Conservation (phyloP, 2,888 invertebrate species). For the Aquatica leii region DNA sequence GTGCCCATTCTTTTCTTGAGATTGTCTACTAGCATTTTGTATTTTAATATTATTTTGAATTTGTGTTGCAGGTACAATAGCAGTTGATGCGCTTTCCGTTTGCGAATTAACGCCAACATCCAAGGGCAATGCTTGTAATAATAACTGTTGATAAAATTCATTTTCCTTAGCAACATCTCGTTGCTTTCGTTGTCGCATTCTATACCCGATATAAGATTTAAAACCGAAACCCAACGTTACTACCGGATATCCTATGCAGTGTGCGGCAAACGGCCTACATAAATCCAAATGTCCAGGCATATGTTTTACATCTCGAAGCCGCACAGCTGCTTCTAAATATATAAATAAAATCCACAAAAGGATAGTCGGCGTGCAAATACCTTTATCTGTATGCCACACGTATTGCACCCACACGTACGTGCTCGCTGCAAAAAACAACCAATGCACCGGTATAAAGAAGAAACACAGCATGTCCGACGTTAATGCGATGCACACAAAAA, state of each 20-base stretch:
- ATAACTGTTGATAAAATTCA: slow-evolving; percentile 91
- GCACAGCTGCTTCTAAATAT: slow-evolving; percentile 91
- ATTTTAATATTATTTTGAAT: slow-evolving; percentile 26
- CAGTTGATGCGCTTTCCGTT: slow-evolving; percentile 28
- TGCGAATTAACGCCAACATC: slow-evolving; percentile 53
- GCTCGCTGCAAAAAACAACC: slow-evolving; percentile 97
- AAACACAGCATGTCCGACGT: slow-evolving; percentile 99
- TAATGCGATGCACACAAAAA: slow-evolving; percentile 97
- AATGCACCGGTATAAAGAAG: slow-evolving; percentile 98
- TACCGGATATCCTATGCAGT: slow-evolving; percentile 89
- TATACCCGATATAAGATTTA: slow-evolving; percentile 90
- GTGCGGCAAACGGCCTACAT: slow-evolving; percentile 95
- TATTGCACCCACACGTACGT: slow-evolving; percentile 99
- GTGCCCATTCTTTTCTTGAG: slow-evolving; percentile 57
- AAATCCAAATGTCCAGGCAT: slow-evolving; percentile 88
- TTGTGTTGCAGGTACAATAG: slow-evolving; percentile 35
- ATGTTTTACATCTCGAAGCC: slow-evolving; percentile 83
- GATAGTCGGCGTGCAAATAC: slow-evolving; percentile 93
- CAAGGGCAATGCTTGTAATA: slow-evolving; percentile 89
- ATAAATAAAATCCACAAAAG: slow-evolving; percentile 93
- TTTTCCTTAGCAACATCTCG: slow-evolving; percentile 94
- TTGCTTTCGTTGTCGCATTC: slow-evolving; percentile 90
- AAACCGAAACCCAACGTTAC: slow-evolving; percentile 96
- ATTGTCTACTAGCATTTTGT: slow-evolving; percentile 34
- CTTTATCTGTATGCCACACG: slow-evolving; percentile 96